phyloP scores from a whole-genome alignment of 2,797 vertebrate species.

The Chlorospingus semifuscus region DNA sequence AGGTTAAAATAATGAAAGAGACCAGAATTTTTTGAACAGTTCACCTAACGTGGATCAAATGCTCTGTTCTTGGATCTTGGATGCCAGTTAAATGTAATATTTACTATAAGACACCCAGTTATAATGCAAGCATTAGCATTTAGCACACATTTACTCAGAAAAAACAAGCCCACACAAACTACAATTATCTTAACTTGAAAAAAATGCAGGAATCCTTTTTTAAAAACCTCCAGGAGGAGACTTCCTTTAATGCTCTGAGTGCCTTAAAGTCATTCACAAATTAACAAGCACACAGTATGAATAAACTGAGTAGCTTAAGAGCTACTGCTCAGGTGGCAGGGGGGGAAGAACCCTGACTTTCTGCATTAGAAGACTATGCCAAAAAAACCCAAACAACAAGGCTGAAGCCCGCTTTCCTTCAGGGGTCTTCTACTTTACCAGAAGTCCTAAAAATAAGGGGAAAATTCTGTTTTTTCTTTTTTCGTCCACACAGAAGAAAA shows the following conservation, averaged over 20 bases:
- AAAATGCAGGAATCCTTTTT: constrained; percentile 11
- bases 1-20: constrained; percentile 9
- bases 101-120: neutral
- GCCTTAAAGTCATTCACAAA: constrained; percentile 28
- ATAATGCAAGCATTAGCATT: constrained; percentile 11
- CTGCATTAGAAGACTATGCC: neutral
- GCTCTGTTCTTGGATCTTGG: neutral
- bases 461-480: neutral
- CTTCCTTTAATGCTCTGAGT: neutral
- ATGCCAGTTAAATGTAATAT: neutral
- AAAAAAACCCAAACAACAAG: neutral
- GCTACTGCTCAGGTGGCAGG: neutral
- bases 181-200: constrained; percentile 22
- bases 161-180: constrained; percentile 15
- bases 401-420: neutral
- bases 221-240: constrained; percentile 7
- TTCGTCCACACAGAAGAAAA: neutral
- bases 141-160: neutral
- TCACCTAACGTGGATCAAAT: neutral
- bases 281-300: neutral
- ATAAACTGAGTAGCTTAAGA: constrained; percentile 3
- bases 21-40: neutral
- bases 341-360: neutral
- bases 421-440: neutral
- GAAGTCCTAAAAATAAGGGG: neutral